Percentiles rank a stretch among this genome's conserved stretches.
Conservation (phyloP, 2,113 vertebrate genomes). For the Pelodiscus sinensis region DNA sequence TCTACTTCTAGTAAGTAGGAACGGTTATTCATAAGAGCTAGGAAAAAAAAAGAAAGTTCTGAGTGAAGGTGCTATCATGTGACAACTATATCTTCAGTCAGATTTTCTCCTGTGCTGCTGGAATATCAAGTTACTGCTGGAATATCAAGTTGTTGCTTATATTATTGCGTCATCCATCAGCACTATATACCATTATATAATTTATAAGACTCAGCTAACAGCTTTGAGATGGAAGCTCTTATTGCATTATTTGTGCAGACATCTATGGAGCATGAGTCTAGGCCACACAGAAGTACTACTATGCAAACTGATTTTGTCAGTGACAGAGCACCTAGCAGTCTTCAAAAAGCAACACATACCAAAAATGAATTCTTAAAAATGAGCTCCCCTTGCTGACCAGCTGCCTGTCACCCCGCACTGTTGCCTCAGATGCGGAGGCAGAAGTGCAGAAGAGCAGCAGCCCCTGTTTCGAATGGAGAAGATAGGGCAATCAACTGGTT, state of each 20-base stretch:
- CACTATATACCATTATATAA: background rate
- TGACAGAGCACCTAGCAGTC: background rate
- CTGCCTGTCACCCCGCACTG: no score
- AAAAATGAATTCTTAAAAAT: no score
- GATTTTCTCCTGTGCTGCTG: background rate
- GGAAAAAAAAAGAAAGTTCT: background rate
- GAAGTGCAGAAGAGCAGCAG: no score
- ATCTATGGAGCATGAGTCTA: background rate
- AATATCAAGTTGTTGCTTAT: background rate
- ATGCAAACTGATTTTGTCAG: background rate
- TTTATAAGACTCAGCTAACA: background rate
- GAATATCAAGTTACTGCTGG: background rate
- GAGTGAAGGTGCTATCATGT: background rate
- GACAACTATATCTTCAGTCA: background rate
- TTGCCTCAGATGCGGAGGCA: no score
- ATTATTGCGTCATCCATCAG: background rate
- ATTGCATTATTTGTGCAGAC: background rate
- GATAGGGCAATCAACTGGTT: no score
- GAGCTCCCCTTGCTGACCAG: no score
- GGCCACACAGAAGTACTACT: background rate
- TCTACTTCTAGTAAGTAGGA: background rate
- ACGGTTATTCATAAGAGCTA: background rate
- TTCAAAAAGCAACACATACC: no score
- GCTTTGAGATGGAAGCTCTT: background rate
- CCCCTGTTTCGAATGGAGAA: no score